Evolutionary conservation across 2,797 vertebrate genomes (phyloP).

Genomic region (Cossypha caffra): DNA sequence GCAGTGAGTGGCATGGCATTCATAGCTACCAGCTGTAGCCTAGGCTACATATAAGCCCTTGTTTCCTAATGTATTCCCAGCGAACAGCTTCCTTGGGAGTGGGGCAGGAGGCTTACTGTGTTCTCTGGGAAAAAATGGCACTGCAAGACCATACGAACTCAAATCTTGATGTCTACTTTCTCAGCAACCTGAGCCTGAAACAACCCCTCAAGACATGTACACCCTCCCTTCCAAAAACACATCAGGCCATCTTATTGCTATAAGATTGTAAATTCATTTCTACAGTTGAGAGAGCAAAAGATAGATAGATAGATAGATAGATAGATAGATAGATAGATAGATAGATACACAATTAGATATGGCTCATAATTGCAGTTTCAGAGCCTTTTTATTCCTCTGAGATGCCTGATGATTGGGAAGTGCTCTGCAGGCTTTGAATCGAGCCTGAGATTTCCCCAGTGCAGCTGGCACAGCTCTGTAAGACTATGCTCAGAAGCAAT

Average conservation of each 20-base stretch:
- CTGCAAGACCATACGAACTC: neutral
- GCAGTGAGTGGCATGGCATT: neutral
- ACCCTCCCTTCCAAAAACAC: neutral
- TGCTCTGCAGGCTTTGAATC: neutral
- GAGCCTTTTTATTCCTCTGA: neutral
- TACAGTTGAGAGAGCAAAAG: neutral
- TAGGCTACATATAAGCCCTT: neutral
- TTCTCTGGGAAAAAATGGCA: neutral
- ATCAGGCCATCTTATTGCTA: neutral
- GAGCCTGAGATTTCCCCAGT: neutral
- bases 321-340: no score
- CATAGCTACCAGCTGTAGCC: neutral
- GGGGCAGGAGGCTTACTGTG: accelerated
- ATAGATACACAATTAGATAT: neutral
- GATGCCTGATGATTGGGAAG: neutral
- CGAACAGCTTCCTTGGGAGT: accelerated
- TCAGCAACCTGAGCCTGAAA: neutral
- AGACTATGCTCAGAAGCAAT: accelerated
- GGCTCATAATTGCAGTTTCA: neutral
- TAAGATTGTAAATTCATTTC: neutral
- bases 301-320: no score
- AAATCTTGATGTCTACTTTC: neutral
- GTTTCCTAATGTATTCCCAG: neutral
- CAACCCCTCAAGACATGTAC: neutral
- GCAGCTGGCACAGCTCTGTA: accelerated